phyloP scores from a whole-genome alignment of 2,113 vertebrate species.

The Xenotilapia flavipinnis region DNA sequence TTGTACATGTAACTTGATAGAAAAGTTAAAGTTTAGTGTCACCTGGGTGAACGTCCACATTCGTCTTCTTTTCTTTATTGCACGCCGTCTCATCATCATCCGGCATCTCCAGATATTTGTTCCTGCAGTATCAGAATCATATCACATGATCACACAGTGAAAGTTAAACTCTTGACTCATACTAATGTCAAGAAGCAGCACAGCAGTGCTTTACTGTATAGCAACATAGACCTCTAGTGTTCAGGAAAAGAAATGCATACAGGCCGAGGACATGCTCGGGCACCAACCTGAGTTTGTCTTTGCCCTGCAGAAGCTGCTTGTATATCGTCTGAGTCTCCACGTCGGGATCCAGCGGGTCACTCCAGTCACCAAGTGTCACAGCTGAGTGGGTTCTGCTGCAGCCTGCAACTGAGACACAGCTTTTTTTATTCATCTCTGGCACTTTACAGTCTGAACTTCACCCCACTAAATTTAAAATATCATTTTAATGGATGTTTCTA shows the following conservation, averaged over 20 bases:
- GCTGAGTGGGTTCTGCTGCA: slow-evolving; percentile 88
- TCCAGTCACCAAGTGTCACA: slow-evolving; percentile 83
- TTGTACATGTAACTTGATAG: neutral
- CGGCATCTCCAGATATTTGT: slow-evolving; percentile 69
- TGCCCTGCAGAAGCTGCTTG: slow-evolving; percentile 78
- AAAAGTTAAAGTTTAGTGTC: neutral
- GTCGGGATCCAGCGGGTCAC: slow-evolving; percentile 81
- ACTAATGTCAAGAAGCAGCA: neutral
- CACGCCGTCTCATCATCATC: slow-evolving; percentile 7
- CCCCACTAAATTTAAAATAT: neutral
- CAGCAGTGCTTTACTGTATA: neutral
- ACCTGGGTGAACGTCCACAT: slow-evolving; percentile 52
- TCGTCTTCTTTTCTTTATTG: slow-evolving; percentile 48
- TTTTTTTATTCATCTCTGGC: neutral
- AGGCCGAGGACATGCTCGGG: neutral
- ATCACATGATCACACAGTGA: neutral
- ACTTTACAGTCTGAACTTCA: neutral
- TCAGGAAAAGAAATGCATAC: slow-evolving; percentile 13
- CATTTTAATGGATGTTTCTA: neutral
- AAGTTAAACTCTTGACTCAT: neutral
- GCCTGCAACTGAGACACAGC: slow-evolving; percentile 66
- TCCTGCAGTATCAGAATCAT: slow-evolving; percentile 57
- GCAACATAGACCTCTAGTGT: slow-evolving; percentile 63
- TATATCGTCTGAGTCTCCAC: slow-evolving; percentile 83
- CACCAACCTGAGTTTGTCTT: slow-evolving; percentile 75